A percentile compares a stretch with the other conserved stretches of the same genome.
Evolutionary conservation across 2,113 vertebrate genomes (phyloP).

Genomic region (Terrapene triunguis): DNA sequence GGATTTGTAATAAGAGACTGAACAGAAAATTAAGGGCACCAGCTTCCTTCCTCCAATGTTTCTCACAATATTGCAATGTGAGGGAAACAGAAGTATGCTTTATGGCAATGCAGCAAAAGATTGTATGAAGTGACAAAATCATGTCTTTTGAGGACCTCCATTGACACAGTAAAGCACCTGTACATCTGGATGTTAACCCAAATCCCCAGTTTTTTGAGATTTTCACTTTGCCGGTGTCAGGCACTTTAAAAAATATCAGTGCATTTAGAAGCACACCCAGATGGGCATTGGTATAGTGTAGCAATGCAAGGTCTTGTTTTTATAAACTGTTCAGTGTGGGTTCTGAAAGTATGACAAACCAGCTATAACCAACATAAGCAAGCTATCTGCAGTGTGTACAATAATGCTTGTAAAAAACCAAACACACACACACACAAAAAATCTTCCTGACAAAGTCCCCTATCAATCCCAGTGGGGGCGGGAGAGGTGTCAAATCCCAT

Average conservation of each 20-base stretch:
- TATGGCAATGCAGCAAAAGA: not conserved
- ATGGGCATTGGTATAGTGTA: not conserved
- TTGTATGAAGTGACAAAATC: not conserved
- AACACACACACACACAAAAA: too few relatives aligned
- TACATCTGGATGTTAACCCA: not conserved
- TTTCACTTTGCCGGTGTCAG: not conserved
- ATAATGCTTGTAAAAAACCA: not conserved
- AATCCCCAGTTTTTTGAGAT: not conserved
- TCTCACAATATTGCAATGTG: conserved; percentile 12
- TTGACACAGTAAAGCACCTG: not conserved
- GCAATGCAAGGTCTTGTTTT: not conserved
- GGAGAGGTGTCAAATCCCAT: not conserved
- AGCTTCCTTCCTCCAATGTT: not conserved
- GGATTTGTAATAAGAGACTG: conserved; percentile 34
- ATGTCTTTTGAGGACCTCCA: not conserved
- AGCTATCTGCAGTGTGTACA: not conserved
- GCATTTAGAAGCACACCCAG: not conserved
- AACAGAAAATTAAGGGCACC: conserved; percentile 27
- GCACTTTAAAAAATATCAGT: not conserved
- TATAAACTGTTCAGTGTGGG: not conserved
- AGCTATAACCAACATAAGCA: not conserved
- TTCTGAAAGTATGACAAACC: not conserved
- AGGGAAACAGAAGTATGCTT: not conserved
- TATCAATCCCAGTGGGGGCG: not conserved
- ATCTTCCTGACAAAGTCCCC: not conserved